Percentiles rank a stretch among this genome's conserved stretches.
These are phyloP conservation scores for Dendrophyllia cribrosa DNA, from an alignment of 64 coral and sea anemone genomes.

Conservation along the genomic window DNA sequence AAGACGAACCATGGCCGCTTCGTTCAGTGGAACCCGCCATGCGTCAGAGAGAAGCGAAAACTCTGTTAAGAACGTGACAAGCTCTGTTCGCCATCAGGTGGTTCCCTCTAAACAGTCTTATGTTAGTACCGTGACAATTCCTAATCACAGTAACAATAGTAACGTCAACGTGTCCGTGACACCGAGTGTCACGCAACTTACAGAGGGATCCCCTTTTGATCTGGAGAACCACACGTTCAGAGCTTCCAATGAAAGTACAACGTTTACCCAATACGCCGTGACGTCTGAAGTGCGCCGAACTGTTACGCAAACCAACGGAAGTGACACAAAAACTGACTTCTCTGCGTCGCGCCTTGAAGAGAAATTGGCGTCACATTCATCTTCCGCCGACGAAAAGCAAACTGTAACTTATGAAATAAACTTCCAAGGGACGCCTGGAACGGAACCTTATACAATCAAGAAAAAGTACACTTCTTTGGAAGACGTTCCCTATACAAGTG, in stretches of 20 bases:
- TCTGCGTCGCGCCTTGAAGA: conserved; percentile 18
- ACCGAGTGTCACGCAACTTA: conserved; percentile 14
- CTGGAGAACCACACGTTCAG: neutral
- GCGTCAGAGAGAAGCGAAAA: conserved; percentile 7
- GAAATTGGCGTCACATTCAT: neutral
- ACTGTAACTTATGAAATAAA: conserved; percentile 43
- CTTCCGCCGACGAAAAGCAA: neutral
- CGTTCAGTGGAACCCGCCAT: conserved; percentile 22
- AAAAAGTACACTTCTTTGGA: neutral
- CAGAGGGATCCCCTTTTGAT: neutral
- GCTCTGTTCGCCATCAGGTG: conserved; percentile 1
- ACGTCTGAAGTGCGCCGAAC: conserved; percentile 22
- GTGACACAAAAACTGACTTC: neutral
- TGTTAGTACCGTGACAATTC: conserved; percentile 37
- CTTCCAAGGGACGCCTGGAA: conserved; percentile 23
- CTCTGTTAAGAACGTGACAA: conserved; percentile 18
- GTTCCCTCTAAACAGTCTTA: conserved; percentile 27
- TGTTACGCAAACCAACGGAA: conserved; percentile 26
- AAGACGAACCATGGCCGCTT: conserved; percentile 22
- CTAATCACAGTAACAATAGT: conserved; percentile 12
- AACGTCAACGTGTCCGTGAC: conserved; percentile 26
- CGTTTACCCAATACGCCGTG: neutral
- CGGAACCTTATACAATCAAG: conserved; percentile 11
- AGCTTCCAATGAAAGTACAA: conserved; percentile 52
- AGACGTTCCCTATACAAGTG: neutral